Base-by-base conservation (phyloP, 2,113 vertebrate genomes). In the Eublepharis macularius region DNA sequence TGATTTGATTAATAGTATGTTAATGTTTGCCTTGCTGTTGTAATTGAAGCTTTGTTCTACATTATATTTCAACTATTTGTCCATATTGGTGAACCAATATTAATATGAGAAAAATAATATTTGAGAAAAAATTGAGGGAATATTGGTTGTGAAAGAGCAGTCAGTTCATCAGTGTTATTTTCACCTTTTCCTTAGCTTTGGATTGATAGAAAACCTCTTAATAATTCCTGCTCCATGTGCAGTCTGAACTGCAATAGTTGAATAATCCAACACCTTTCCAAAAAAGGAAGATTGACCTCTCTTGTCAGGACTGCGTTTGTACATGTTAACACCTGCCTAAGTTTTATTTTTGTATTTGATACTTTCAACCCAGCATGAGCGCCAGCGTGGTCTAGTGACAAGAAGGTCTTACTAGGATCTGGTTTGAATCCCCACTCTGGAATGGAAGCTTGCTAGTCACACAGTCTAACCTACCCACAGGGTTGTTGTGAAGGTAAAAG, bases 311-410 rank as follows among this genome's bases (percentile, higher is more conserved):
- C 19, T 60, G 57, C 57, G 85, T 45, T 75, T 84, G 4, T n/a
- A 3, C 4, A 84, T 57, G 9, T 69, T 16, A 11, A 86, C 47
- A 19, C 14, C 41, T 83, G 6, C 81, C 86, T 70, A 75, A 43
- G 10, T 2, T 41, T 8, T 47, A 32, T 86, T 86, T 47, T 41
- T 87, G 81, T 47, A 14, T n/a, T 78, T 76, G 45, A 65, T 63
- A 39, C 90, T 66, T n/a, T 88, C 43, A 68, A 63, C 86, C 80
- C 83, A n/a, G n/a, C n/a, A n/a, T n/a, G n/a, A n/a, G n/a, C n/a
- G n/a, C n/a, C n/a, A n/a, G n/a, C n/a, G n/a, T n/a, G n/a, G n/a
- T n/a, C n/a, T n/a, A n/a, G n/a, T n/a, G n/a, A n/a, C n/a, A n/a
- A n/a, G n/a, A n/a, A n/a, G n/a, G n/a, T n/a, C n/a, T n/a, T n/a